Evolutionary conservation across 2,113 vertebrate genomes (phyloP).

Genomic region (Heteronetta atricapilla): DNA sequence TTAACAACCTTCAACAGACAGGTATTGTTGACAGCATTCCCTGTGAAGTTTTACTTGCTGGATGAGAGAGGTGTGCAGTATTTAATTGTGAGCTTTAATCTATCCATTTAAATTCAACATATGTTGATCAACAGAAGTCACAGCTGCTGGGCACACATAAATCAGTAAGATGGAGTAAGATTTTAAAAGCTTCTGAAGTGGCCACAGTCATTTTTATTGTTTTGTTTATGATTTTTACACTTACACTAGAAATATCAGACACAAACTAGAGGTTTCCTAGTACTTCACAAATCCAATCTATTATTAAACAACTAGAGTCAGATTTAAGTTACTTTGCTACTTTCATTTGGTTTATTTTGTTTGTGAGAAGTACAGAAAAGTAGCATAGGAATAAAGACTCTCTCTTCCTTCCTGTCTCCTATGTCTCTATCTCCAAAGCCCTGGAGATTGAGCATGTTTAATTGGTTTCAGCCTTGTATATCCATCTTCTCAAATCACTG

Average conservation of each 20-base stretch:
- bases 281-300: neutral
- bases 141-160: neutral
- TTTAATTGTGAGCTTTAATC: neutral
- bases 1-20: neutral
- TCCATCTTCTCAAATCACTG: neutral
- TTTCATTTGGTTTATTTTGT: neutral
- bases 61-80: neutral
- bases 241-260: neutral
- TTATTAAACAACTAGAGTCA: neutral
- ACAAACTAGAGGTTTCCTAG: neutral
- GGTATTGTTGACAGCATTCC: neutral
- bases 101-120: neutral
- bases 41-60: neutral
- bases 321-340: neutral
- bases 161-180: neutral
- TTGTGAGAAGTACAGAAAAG: neutral
- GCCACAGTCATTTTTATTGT: neutral
- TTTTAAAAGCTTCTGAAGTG: neutral
- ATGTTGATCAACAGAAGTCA: neutral
- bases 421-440: neutral
- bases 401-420: slow-evolving; percentile 1
- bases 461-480: slow-evolving; percentile 19
- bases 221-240: neutral
- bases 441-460: neutral
- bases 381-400: neutral